These are phyloP conservation scores for Reticulitermes speratus DNA, from an alignment of 1,140 invertebrate species.

Conservation along the genomic window DNA sequence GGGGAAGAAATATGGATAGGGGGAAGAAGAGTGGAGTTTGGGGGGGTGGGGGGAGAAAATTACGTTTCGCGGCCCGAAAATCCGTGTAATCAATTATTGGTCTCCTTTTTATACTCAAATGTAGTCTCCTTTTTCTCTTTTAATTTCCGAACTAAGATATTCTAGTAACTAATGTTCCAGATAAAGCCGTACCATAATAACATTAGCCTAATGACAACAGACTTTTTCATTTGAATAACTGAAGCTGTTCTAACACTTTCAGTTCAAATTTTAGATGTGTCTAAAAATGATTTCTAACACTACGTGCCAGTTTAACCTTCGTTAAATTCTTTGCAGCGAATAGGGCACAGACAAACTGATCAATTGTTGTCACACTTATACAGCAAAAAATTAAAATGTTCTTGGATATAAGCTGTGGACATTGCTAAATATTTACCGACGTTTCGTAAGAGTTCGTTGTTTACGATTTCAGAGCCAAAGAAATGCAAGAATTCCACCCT, in stretches of 20 bases:
- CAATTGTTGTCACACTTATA: no score
- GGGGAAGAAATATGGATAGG: not conserved
- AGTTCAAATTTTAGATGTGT: not conserved
- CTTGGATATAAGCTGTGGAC: no score
- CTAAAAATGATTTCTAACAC: no score
- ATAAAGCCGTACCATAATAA: not conserved
- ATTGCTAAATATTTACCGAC: no score
- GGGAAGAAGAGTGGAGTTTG: not conserved
- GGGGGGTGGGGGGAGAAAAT: not conserved
- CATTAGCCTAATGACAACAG: not conserved
- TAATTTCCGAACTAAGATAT: not conserved
- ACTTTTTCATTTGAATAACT: not conserved
- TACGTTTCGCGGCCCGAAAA: not conserved
- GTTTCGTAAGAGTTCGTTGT: no score
- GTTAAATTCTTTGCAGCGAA: no score
- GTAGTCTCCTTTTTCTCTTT: not conserved
- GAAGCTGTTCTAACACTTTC: not conserved
- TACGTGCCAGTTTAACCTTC: no score
- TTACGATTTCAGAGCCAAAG: no score
- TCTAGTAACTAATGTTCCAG: not conserved
- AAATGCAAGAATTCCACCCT: no score
- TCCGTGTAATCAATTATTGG: constrained; percentile 18
- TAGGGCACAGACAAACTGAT: no score
- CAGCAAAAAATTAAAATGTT: no score
- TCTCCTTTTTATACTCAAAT: not conserved